Evolutionary conservation across 2,797 vertebrate genomes (phyloP), one percentile per base, ranked within the genome.

Genomic region (Spinus pinus): DNA sequence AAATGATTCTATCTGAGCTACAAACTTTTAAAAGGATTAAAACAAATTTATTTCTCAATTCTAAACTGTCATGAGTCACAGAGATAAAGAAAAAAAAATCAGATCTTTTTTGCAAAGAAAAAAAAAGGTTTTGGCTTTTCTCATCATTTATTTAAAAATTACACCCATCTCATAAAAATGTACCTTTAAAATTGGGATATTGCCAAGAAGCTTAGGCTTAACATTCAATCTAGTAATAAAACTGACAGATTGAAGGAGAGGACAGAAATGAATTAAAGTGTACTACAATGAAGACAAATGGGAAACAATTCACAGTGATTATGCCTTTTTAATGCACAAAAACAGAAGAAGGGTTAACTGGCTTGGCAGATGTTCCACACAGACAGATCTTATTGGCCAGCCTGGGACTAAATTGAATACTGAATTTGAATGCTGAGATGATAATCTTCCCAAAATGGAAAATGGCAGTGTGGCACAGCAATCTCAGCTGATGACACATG

Each of bases 221-320:
- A 82, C 53, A 30, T 85, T 88, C 81, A 80, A 73, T 90, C 56
- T 87, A 84, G 77, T 82, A 90, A 95, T 95, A 88, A 84, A 95
- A 81, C 11, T 51, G 77, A 77, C 83, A 88, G 78, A 95, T 51
- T 93, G 64, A 92, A 86, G 51, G 33, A 91, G 33, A 77, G 28
- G 57, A 86, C 58, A 80, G 35, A 96, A 91, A 84, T 46, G 12
- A 92, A 95, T 80, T 90, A 69, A 93, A 94, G n/a, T 51, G 42
- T 90, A 87, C 47, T 71, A 54, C 81, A 93, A 61, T 33, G 39
- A 84, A 84, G 86, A 92, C 30, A 93, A 92, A 93, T 80, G 58
- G 27, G 57, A 85, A 74, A 31, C 0, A 0, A 60, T 50, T 93
- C 81, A 58, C 51, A 60, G 66, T 21, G 69, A 86, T 93, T 86